Evolutionary conservation across 2,888 invertebrate species (phyloP), one percentile per base, ranked within the genome.

Genomic region (Caenorhabditis angaria): DNA sequence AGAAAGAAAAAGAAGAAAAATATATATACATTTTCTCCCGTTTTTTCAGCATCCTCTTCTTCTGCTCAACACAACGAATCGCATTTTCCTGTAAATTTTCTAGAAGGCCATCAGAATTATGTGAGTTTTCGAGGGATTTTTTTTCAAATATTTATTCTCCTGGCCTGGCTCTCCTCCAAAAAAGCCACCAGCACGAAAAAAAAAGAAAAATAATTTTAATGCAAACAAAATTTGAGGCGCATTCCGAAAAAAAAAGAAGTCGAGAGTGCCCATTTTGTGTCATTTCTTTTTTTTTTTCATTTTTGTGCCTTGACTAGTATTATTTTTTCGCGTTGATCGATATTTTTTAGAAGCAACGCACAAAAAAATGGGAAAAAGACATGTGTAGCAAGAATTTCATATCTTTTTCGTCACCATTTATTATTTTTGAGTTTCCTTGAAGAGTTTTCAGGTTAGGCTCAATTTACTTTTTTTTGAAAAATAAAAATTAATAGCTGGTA

Each of bases 191-290:
- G n/a, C n/a, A 41, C 41, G 41, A 41, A 41, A 41, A 41, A 41
- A 41, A 41, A 18, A 41, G 41, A 41, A 41, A 41, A 41, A 41
- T 41, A 41, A 41, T 41, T 41, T 41, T 41, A 41, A 41, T 41
- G 41, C 41, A 41, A 41, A 41, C 41, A 41, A 41, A 41, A 41
- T 41, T 41, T 41, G 41, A 41, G 41, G 41, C 41, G 41, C 41
- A 41, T 41, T 41, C 41, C 41, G 41, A 41, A 41, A 41, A 41
- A 32, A 41, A 41, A 41, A 41, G 41, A 41, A 41, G 41, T 41
- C 41, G 41, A 41, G 41, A 41, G 41, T 41, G 41, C 41, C 41
- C 41, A 41, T 41, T 41, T 41, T 41, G 41, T 41, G 41, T 41
- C 41, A 41, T 41, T 41, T 41, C 41, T 41, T 41, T 41, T 41